Evolutionary conservation across 2,113 vertebrate species (phyloP), one percentile per base, ranked within the genome.

Genomic region (Setophaga coronata): DNA sequence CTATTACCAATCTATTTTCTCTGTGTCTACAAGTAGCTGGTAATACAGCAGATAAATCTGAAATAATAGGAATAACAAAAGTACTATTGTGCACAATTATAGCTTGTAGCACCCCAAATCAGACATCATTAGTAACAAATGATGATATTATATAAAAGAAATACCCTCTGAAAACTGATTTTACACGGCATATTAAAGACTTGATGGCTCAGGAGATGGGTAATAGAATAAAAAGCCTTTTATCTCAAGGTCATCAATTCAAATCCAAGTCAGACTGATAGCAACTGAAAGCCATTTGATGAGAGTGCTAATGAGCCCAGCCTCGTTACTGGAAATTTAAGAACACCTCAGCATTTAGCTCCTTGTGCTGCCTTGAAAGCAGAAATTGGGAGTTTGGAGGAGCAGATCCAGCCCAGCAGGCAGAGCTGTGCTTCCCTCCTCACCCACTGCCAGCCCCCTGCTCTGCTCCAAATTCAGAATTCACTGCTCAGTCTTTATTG

Each of bases 191-290:
- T 93, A 95, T 95, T 96, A 95, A 96, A 95, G 93, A 83, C 89
- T 85, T 81, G 94, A 97, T 97, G 89, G 96, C 93, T 96, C 90
- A 90, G 91, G 87, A 97, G 93, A 95, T 71, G 88, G 73, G 71
- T 95, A 95, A 97, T 83, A 94, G 93, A 94, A 97, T 93, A 97
- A 95, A 96, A 88, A 92, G 83, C 65, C 76, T 97, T 93, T 96
- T 72, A 93, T 95, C 97, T 94, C 95, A 97, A 97, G 97, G 97
- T 96, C 96, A 97, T 96, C 82, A 95, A 95, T 96, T 97, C 90
- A 94, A 93, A 96, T 90, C 78, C 84, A 77, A 82, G 74, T 85
- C 93, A 87, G 80, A 31, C 66, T 89, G 79, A 95, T 91, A 84
- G 90, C 45, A 66, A 86, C 69, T 88, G 69, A 96, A 93, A 96